Evolutionary conservation across 2,113 vertebrate genomes (phyloP).

Genomic region (human (Homo sapiens)): GRCh38 chr3:67750501-67751000

Average conservation of each 20-base stretch:
- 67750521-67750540: background rate
- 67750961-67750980: too few species aligned
- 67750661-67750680: background rate
- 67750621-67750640: background rate
- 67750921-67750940: too few species aligned
- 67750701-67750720: background rate
- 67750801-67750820: background rate
- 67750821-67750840: too few species aligned
- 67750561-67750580: background rate
- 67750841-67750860: too few species aligned
- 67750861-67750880: too few species aligned
- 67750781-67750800: background rate
- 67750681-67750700: background rate
- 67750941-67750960: too few species aligned
- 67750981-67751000: too few species aligned
- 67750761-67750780: background rate
- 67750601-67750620: background rate
- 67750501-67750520: background rate
- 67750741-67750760: background rate
- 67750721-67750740: background rate
- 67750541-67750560: background rate
- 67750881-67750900: too few species aligned
- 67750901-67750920: too few species aligned
- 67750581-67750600: background rate
- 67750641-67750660: background rate